phyloP scores from a whole-genome alignment of 2,888 invertebrate species.

The Prosopocoilus inquinatus region DNA sequence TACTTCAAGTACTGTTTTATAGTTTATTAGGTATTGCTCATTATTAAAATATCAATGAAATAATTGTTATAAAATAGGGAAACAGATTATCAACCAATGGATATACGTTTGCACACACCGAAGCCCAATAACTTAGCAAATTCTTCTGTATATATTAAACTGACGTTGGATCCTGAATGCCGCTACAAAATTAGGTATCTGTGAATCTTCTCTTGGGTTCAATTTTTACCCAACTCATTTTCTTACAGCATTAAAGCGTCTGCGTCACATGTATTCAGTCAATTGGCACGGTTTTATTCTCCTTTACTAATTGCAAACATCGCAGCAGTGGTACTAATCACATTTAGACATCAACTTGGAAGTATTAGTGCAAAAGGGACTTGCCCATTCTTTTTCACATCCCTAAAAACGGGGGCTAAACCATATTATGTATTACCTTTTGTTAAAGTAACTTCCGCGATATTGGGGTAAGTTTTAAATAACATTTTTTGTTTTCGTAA shows the following conservation, averaged over 20 bases:
- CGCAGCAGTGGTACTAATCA: conserved; percentile 62
- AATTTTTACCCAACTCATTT: conserved; percentile 2
- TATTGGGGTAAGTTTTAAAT: conserved; percentile 51
- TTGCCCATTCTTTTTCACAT: conserved; percentile 57
- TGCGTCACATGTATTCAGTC: conserved; percentile 59
- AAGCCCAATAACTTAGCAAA: conserved; percentile 53
- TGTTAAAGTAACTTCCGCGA: conserved; percentile 51
- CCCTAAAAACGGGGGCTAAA: conserved; percentile 60
- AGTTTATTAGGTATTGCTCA: too few relatives aligned
- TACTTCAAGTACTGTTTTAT: too few relatives aligned
- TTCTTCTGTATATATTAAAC: conserved; percentile 55
- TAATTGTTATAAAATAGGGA: conserved; percentile 40
- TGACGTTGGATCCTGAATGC: conserved; percentile 70
- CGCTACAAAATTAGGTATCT: conserved; percentile 64
- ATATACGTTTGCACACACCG: conserved; percentile 57
- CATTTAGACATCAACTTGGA: conserved; percentile 56
- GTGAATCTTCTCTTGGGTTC: conserved; percentile 19
- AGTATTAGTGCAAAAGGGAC: conserved; percentile 45
- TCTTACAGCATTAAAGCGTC: conserved; percentile 57
- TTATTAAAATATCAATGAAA: too few relatives aligned
- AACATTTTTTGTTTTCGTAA: not conserved
- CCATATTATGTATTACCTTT: conserved; percentile 58
- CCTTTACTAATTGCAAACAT: conserved; percentile 66
- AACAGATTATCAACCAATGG: conserved; percentile 53
- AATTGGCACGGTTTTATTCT: conserved; percentile 65